Percentiles rank a stretch among this genome's conserved stretches.
These are phyloP conservation scores for Sphecodes monilicornis DNA, from an alignment of 2,888 invertebrate genomes.

Conservation along the genomic window DNA sequence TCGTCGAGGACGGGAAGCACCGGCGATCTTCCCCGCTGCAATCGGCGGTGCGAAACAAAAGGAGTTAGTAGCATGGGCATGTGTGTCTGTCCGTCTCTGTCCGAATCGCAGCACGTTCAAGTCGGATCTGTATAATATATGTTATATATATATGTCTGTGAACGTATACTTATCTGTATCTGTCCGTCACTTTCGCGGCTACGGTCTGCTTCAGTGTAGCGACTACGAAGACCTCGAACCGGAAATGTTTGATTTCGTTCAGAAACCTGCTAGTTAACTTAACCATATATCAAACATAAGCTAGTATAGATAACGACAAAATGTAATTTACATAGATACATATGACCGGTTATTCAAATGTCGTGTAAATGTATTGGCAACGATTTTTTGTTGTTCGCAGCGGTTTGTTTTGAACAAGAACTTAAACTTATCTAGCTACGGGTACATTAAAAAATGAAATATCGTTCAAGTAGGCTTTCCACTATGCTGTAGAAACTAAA, in stretches of 20 bases:
- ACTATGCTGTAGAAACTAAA: no score
- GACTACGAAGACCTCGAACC: not conserved
- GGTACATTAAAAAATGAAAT: no score
- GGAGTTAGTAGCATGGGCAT: constrained; percentile 80
- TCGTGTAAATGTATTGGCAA: no score
- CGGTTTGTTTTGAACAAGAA: no score
- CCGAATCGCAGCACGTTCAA: constrained; percentile 61
- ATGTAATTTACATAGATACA: no score
- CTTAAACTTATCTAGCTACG: no score
- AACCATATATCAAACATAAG: not conserved
- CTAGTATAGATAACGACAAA: not conserved
- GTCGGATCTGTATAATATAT: constrained; percentile 44
- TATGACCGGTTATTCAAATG: no score
- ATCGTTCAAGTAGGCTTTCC: no score
- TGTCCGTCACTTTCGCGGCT: not conserved
- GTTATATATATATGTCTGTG: constrained; percentile 20
- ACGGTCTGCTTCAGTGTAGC: not conserved
- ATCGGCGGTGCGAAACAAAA: constrained; percentile 61
- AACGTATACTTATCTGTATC: constrained; percentile 19
- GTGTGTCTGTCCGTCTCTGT: constrained; percentile 76
- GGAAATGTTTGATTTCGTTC: not conserved
- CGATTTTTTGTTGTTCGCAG: no score
- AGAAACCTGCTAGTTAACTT: not conserved
- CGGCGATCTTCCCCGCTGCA: constrained; percentile 67
- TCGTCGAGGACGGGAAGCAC: constrained; percentile 67